Base-by-base conservation (phyloP, 2,888 invertebrate species). In the Adelognathus sp. region DNA sequence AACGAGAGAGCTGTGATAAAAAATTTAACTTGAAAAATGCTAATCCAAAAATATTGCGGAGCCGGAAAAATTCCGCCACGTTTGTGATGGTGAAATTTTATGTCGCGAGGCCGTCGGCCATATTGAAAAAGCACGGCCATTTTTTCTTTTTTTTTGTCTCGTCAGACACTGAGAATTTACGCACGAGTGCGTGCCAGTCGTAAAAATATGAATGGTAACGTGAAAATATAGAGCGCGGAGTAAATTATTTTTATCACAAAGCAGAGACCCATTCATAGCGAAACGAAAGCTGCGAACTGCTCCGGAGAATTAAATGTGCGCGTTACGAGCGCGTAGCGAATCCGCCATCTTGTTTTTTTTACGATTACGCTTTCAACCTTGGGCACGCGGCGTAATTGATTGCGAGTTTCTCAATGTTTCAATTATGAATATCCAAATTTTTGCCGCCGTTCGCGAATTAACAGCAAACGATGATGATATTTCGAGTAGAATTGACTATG, bases 291-390 rank as follows among this genome's bases (percentile, higher is more conserved):
- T 5, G 18, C 3, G 50, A 50, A 2, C 24, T 9, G 6, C 9
- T 60, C 1, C 7, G 16, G 36, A 33, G 11, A 44, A 46, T 29
- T 44, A 16, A 54, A 54, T 36, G 39, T 21, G 46, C 29, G n/a
- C 52, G 58, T 70, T 64, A 41, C 54, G 44, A 54, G 21, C 61
- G 63, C 67, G 75, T 41, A 71, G 71, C 50, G n/a, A 18, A 33
- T 46, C 71, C 54, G 79, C 79, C 79, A 79, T 79, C n/a, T n/a
- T n/a, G n/a, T n/a, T n/a, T n/a, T n/a, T 75, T 79, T 71, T 39
- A 52, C 39, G 21, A 66, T 66, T 39, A 39, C 31, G 31, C 50
- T 54, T 36, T 9, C 67, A 75, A 72, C 54, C 63, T 74, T 9
- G 29, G n/a, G 11, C 60, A 18, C 66, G 29, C 21, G 6, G 11